Conservation (phyloP, 35 echinoderm and acorn worm genomes). For the Chiridota heheva region DNA sequence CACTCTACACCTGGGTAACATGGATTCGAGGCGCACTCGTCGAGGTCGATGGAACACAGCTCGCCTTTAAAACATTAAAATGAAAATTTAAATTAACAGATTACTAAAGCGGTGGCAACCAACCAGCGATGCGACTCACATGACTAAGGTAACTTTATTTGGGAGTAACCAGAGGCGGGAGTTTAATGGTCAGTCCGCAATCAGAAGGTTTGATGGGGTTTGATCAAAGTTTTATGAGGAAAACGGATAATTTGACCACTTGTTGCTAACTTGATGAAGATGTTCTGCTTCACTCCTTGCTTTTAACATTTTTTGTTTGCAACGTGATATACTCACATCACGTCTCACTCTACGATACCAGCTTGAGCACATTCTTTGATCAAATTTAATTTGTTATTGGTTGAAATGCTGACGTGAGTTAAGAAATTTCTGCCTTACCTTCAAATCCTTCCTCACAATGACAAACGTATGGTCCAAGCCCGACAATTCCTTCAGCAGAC, state of each 20-base stretch:
- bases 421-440: slow-evolving; percentile 1
- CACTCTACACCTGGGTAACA: neutral
- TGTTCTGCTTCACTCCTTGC: too few relatives aligned
- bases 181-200: too few relatives aligned
- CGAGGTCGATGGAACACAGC: slow-evolving; percentile 18
- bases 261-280: too few relatives aligned
- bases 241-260: too few relatives aligned
- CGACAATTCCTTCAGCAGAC: neutral
- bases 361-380: neutral
- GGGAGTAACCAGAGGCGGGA: too few relatives aligned
- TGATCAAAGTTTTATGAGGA: too few relatives aligned
- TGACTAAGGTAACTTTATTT: too few relatives aligned
- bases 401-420: neutral
- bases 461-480: neutral
- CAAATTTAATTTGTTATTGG: neutral
- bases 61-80: neutral
- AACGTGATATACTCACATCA: neutral
- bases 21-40: slow-evolving; percentile 33
- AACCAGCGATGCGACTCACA: too few relatives aligned
- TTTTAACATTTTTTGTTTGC: too few relatives aligned
- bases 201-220: too few relatives aligned
- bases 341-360: neutral
- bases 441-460: slow-evolving; percentile 6
- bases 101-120: too few relatives aligned
- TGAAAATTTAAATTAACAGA: too few relatives aligned